Evolutionary conservation across 2,888 invertebrate genomes (phyloP), one percentile per base, ranked within the genome.

Genomic region (Oligia fasciuncula): DNA sequence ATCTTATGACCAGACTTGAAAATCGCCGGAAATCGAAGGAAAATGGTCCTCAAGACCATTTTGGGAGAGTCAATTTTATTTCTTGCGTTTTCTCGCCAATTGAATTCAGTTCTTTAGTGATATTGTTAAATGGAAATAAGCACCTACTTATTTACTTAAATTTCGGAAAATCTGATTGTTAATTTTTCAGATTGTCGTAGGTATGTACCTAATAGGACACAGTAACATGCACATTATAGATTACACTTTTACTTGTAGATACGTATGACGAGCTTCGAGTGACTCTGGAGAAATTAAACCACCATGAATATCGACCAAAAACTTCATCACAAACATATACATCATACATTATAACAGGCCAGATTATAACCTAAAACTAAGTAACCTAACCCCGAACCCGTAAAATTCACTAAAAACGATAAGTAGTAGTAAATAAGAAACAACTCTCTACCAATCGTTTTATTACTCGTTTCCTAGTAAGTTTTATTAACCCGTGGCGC

Each of bases 401-500:
- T 77, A 72, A 73, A 79, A 80, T 40, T 63, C 35, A 40, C 73
- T n/a, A 76, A 84, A 79, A 76, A 54, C 67, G 49, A 80, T 35
- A 35, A 35, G 5, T 57, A 29, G 19, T 69, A 72, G 8, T 81
- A 83, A 87, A 89, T 85, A 74, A 72, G 75, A 81, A 85, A 73
- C 68, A 77, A 71, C 11, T 81, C 62, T 84, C 68, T 51, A 79
- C 54, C 82, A 82, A 93, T 92, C 90, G 92, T 86, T 94, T 94
- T 92, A 94, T 85, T 85, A 87, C 85, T 85, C 84, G 90, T 91
- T 94, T 92, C 92, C 88, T 90, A 91, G 88, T 88, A 91, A 91
- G 82, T 82, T 88, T 85, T 88, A 89, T 90, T 88, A 87, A 83
- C 63, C 77, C 72, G 88, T 92, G 95, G 95, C 95, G 95, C 95